Base-by-base conservation (phyloP, 2,888 invertebrate species). In the Chaetogeoica ovagalla region DNA sequence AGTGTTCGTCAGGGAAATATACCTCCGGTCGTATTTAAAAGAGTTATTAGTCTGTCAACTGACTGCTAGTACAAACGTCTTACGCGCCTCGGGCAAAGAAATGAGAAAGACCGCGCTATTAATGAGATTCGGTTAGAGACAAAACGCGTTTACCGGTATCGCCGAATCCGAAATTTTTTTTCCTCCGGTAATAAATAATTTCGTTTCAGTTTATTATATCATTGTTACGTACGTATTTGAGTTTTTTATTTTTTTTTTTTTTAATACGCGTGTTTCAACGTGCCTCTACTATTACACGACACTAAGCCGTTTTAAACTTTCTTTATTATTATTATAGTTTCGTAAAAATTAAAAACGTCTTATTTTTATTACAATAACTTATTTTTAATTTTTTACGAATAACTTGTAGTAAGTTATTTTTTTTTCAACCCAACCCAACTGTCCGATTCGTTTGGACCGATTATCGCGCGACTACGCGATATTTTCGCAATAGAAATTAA, bases 1-100 rank as follows among this genome's bases (percentile, higher is more conserved):
- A 13, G 48, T 48, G 48, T 21, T 43, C 9, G 43, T 17, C 2
- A 30, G 30, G 30, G 30, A 1, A n/a, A 19, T 1, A 57, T 1
- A 6, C 19, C 57, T 57, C 30, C 9, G 30, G 11, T 15, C 30
- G 13, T 62, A 48, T 57, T 37, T 37, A 55, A 2, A n/a, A 63
- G 30, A 73, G 52, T 52, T 13, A 73, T 62, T 57, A 23, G 55
- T 55, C 74, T 74, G 74, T 74, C 74, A 55, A 74, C 74, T 39
- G 19, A 55, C 57, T n/a, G 15, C 30, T 48, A 17, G 65, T 57
- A 39, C 37, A 11, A 3, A 57, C 23, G 9, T 70, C 37, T 70
- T 39, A 15, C 43, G 4, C 43, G 17, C 66, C 75, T 39, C 39
- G 21, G 65, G 65, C 74, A 9, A 23, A 39, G 65, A 74, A 57